These are phyloP conservation scores for Eurosta solidaginis DNA, from an alignment of 1,140 invertebrate species.

Conservation along the genomic window DNA sequence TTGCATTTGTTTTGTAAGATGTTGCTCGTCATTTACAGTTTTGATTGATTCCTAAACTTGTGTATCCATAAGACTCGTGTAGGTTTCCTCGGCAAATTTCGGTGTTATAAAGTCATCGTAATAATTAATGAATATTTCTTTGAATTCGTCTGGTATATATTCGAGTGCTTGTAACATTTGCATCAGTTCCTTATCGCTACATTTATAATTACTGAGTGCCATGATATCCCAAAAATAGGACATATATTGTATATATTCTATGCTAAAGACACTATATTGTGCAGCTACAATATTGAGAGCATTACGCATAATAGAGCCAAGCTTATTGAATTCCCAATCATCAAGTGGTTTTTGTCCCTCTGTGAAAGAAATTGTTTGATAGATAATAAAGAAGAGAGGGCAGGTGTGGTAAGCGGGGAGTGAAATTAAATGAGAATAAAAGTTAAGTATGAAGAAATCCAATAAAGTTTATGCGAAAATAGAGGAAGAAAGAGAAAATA, in stretches of 20 bases:
- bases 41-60: conserved; percentile 40
- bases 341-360: conserved; percentile 39
- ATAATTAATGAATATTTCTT: conserved; percentile 51
- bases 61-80: conserved; percentile 47
- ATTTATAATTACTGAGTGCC: conserved; percentile 48
- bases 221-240: conserved; percentile 50
- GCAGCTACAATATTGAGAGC: conserved; percentile 43
- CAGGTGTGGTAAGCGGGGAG: background rate
- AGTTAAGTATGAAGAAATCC: background rate
- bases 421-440: background rate
- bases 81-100: conserved; percentile 47
- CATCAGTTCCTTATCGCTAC: conserved; percentile 48
- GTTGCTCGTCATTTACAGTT: background rate
- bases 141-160: conserved; percentile 48
- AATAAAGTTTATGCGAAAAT: background rate
- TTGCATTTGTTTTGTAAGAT: background rate
- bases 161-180: conserved; percentile 51
- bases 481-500: conserved; percentile 10
- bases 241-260: conserved; percentile 47
- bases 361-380: background rate
- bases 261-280: conserved; percentile 42
- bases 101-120: conserved; percentile 51
- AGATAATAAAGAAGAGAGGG: background rate
- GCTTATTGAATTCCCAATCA: conserved; percentile 50
- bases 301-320: conserved; percentile 45